Base-by-base conservation (phyloP, 2,797 vertebrate species). In the Botia kubotai region DNA sequence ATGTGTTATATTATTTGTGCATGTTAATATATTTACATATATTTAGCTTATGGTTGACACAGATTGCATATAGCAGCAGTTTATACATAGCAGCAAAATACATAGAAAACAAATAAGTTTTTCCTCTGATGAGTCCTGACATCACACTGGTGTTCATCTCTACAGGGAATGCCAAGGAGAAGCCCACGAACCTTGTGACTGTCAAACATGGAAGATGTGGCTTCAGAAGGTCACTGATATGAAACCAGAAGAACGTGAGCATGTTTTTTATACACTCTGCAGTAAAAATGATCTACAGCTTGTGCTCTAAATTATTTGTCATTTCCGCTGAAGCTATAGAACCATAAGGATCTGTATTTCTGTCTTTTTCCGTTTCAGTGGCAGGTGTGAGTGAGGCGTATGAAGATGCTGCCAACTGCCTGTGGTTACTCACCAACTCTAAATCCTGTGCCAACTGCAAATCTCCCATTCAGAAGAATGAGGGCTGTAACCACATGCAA, bases 401-500 rank as follows among this genome's bases (percentile, higher is more conserved):
- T 43, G 98, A 99, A 89, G 98, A 99, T 67, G 98, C 98, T 83
- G 98, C 98, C 92, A 99, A 99, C 91, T 98, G 98, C 90, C 93
- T 99, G 82, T 99, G 98, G 98, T 90, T 99, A 87, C 95, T 99
- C 83, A 95, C 95, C 1, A 99, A 99, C 94, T 96, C 97, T 82
- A 99, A 99, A 89, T 91, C 98, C 14, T 99, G 98, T 57, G 96
- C 98, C 90, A 99, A 97, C 87, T 99, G 98, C 94, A 99, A 98
- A 90, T 99, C 98, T 83, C 98, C 98, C 0, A 99, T 99, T 89
- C 98, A 99, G 94, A 99, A 99, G 93, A 99, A 99, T 0, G 98
- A 99, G 87, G 98, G 98, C 83, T 99, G 98, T 91, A 99, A 99
- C 90, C 98, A 99, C 91, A 99, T 99, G 98, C 97, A 99, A 82